phyloP scores from a whole-genome alignment of 2,113 vertebrate genomes.

The Coracopsis vasa region DNA sequence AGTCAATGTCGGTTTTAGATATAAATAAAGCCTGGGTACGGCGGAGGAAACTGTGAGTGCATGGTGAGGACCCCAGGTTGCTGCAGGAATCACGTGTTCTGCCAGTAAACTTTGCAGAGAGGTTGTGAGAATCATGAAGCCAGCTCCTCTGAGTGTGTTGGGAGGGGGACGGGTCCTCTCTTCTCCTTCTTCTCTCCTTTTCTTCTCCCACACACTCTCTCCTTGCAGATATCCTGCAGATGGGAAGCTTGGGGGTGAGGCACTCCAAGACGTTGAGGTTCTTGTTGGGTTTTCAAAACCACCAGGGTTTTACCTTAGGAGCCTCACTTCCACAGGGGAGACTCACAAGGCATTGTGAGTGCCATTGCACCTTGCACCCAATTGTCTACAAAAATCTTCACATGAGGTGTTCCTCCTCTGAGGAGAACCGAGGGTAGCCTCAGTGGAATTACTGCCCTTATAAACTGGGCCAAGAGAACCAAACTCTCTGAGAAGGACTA shows the following conservation, averaged over 20 bases:
- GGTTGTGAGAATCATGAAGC: neutral
- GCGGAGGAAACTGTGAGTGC: neutral
- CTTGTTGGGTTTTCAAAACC: neutral
- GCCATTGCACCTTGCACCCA: neutral
- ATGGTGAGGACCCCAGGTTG: neutral
- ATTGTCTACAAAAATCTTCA: neutral
- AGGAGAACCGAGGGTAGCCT: rapidly evolving
- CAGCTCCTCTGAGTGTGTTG: neutral
- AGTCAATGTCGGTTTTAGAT: constrained; percentile 56
- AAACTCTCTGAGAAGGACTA: neutral
- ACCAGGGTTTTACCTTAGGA: neutral
- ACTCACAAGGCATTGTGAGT: rapidly evolving
- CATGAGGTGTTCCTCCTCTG: neutral
- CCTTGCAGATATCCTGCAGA: neutral
- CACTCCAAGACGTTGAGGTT: neutral
- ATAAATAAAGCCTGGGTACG: constrained; percentile 45
- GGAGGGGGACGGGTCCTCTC: neutral
- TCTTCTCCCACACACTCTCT: neutral
- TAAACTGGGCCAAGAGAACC: neutral
- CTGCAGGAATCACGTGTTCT: neutral
- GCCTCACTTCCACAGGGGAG: neutral
- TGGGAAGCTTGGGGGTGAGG: neutral
- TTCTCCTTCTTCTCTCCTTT: neutral
- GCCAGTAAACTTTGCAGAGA: neutral
- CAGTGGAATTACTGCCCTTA: rapidly evolving